Conservation (phyloP, 2,888 invertebrate species). For the Troilus luridus region DNA sequence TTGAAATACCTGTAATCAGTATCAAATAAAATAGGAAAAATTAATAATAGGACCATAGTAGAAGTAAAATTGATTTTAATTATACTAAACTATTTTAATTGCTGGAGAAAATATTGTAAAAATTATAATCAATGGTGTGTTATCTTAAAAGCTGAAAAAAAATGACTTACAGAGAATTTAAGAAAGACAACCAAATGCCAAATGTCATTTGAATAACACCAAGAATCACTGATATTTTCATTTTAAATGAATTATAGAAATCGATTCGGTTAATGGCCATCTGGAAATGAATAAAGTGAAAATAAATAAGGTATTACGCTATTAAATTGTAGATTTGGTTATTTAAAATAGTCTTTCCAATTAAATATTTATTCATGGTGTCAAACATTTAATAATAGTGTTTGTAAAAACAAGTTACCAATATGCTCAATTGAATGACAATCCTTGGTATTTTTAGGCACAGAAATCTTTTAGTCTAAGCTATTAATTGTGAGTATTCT, state of each 20-base stretch:
- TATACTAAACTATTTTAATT: too few species aligned
- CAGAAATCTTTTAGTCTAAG: too few species aligned
- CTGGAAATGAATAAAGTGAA: slow-evolving; percentile 29
- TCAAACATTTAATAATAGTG: too few species aligned
- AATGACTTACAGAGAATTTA: slow-evolving; percentile 71
- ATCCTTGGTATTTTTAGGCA: too few species aligned
- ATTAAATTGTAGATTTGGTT: not conserved
- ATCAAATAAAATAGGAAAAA: not conserved
- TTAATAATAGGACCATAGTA: too few species aligned
- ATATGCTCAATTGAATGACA: too few species aligned
- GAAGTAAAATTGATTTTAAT: too few species aligned
- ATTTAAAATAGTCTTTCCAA: not conserved
- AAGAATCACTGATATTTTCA: slow-evolving; percentile 81
- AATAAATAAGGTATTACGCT: not conserved
- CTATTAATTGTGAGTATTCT: too few species aligned
- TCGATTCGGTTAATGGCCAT: slow-evolving; percentile 75
- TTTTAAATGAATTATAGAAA: slow-evolving; percentile 82
- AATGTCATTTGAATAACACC: slow-evolving; percentile 83
- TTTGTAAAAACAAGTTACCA: not conserved
- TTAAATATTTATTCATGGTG: not conserved
- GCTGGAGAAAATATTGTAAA: too few species aligned
- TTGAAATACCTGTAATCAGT: slow-evolving; percentile 71
- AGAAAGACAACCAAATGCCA: slow-evolving; percentile 78
- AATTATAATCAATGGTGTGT: too few species aligned
- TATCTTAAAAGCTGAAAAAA: not conserved